These are phyloP conservation scores for Drosophila setosimentum DNA, from an alignment of 2,888 invertebrate species.

Conservation along the genomic window DNA sequence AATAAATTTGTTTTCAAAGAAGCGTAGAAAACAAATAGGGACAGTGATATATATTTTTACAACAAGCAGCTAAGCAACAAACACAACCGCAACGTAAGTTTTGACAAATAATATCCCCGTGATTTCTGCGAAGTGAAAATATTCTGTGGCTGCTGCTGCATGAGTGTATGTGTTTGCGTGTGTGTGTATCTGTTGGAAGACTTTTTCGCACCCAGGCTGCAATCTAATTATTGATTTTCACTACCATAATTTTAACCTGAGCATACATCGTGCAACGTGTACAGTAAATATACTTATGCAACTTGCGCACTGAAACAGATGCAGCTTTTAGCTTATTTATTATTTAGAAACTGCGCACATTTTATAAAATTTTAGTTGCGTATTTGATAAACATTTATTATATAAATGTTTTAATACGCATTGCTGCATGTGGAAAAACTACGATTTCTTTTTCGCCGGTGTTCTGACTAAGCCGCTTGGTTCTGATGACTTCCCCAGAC, in stretches of 20 bases:
- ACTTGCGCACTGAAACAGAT: conserved; percentile 8
- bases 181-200: conserved; percentile 65
- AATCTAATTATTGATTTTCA: conserved; percentile 67
- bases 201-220: conserved; percentile 31
- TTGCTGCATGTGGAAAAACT: background rate
- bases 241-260: background rate
- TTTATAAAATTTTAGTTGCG: background rate
- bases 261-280: background rate
- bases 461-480: conserved; percentile 49
- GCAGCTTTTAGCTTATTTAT: background rate
- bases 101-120: background rate
- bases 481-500: conserved; percentile 18
- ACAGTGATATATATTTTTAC: background rate
- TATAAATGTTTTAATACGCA: background rate
- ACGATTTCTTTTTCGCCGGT: conserved; percentile 41
- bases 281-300: conserved; percentile 35
- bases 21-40: conserved; percentile 12
- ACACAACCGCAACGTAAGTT: conserved; percentile 44
- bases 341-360: background rate
- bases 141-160: conserved; percentile 18
- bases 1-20: conserved; percentile 8
- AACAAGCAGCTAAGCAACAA: conserved; percentile 1
- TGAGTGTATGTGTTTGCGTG: background rate
- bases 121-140: conserved; percentile 27
- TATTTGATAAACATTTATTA: background rate